These are phyloP conservation scores for Pomatorhinus ruficollis DNA, from an alignment of 2,113 vertebrate genomes.

Conservation along the genomic window DNA sequence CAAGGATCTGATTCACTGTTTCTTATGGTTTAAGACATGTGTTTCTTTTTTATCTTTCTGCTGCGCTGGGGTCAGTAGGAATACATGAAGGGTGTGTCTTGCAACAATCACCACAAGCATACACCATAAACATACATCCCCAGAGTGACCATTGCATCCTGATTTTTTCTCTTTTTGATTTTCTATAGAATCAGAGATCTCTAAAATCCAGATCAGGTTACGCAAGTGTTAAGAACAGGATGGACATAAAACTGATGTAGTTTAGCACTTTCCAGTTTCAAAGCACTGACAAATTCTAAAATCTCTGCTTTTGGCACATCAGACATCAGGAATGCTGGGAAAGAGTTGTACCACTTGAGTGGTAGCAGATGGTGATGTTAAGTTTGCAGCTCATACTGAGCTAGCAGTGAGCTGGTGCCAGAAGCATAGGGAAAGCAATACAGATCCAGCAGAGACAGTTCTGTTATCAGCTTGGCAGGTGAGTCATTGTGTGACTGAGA, in stretches of 20 bases:
- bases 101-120: not conserved
- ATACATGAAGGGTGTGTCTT: not conserved
- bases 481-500: slow-evolving; percentile 30
- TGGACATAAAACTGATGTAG: not conserved
- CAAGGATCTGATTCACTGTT: not conserved
- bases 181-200: not conserved
- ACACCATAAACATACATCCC: not conserved
- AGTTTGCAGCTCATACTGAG: slow-evolving; percentile 38
- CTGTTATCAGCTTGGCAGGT: slow-evolving; percentile 36
- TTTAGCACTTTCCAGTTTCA: not conserved
- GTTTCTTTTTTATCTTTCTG: not conserved
- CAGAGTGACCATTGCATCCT: not conserved
- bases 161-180: not conserved
- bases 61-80: not conserved
- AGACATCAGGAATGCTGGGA: slow-evolving; percentile 40
- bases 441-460: slow-evolving; percentile 45
- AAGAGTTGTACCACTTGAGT: slow-evolving; percentile 51
- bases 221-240: not conserved
- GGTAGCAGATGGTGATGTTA: slow-evolving; percentile 59
- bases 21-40: not conserved
- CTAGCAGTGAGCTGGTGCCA: slow-evolving; percentile 23
- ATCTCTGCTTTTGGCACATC: slow-evolving; percentile 2
- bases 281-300: slow-evolving; percentile 7
- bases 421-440: not conserved
- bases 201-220: not conserved